phyloP scores from a whole-genome alignment of 2,888 invertebrate species.

The Rambutsinella grinnellia region DNA sequence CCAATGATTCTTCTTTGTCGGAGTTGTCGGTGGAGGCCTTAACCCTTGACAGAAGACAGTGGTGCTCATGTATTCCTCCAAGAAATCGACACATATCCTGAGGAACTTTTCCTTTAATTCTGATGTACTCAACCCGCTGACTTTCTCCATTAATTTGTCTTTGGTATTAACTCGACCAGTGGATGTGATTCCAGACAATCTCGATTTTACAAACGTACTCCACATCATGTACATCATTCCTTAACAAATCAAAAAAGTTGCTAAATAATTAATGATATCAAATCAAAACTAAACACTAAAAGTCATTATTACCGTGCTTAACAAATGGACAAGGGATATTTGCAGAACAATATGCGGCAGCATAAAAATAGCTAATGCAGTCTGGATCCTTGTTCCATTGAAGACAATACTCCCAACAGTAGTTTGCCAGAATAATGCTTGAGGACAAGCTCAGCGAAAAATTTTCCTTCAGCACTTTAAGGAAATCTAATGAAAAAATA shows the following conservation, averaged over 20 bases:
- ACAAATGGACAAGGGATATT: slow-evolving; percentile 78
- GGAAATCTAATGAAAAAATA: slow-evolving; percentile 59
- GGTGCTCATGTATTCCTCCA: slow-evolving; percentile 75
- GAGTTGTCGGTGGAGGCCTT: background rate
- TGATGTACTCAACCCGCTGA: slow-evolving; percentile 71
- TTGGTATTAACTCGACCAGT: slow-evolving; percentile 90
- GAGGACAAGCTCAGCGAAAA: slow-evolving; percentile 89
- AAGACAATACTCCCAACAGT: slow-evolving; percentile 92
- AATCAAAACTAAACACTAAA: background rate
- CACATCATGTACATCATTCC: slow-evolving; percentile 89
- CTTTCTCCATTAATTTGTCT: slow-evolving; percentile 83
- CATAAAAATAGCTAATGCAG: slow-evolving; percentile 76
- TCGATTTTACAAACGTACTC: slow-evolving; percentile 88
- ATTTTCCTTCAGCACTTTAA: slow-evolving; percentile 70
- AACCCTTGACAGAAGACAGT: slow-evolving; percentile 65
- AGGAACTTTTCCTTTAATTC: slow-evolving; percentile 68
- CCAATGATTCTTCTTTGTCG: slow-evolving; percentile 60
- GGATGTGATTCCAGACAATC: slow-evolving; percentile 83
- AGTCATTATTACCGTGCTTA: slow-evolving; percentile 74
- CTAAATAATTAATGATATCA: too few relatives aligned
- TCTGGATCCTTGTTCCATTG: slow-evolving; percentile 86
- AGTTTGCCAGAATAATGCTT: slow-evolving; percentile 84
- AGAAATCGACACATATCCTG: slow-evolving; percentile 71
- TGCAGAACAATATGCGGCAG: slow-evolving; percentile 79
- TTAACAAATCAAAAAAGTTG: slow-evolving; percentile 55